Conservation (phyloP, 2,888 invertebrate genomes). For the Hyposoter dolosus region DNA sequence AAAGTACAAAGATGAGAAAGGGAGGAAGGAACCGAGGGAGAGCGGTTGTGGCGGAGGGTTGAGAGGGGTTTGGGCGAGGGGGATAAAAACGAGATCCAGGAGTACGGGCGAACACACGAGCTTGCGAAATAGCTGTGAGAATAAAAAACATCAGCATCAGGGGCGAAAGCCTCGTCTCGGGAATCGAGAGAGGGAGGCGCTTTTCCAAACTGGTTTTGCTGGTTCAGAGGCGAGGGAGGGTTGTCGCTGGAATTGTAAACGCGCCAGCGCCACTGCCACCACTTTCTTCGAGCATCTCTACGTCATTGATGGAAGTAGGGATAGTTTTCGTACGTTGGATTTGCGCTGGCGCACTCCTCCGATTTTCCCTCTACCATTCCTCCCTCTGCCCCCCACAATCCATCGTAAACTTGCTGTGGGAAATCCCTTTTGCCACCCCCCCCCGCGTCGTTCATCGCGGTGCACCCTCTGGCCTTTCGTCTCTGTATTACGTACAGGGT, state of each 20-base stretch:
- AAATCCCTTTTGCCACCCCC: conserved; percentile 21
- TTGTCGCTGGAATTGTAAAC: conserved; percentile 63
- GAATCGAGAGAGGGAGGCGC: conserved; percentile 27
- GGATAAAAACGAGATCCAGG: conserved; percentile 62
- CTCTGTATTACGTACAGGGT: conserved; percentile 56
- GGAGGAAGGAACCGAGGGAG: neutral
- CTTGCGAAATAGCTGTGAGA: conserved; percentile 67
- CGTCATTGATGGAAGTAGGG: conserved; percentile 48
- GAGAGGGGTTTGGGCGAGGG: conserved; percentile 25
- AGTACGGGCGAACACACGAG: conserved; percentile 63
- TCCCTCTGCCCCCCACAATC: conserved; percentile 5
- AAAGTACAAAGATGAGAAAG: neutral
- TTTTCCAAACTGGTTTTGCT: conserved; percentile 49
- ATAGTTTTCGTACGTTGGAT: conserved; percentile 38
- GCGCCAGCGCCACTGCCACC: conserved; percentile 54
- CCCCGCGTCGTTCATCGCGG: neutral
- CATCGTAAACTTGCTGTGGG: conserved; percentile 33
- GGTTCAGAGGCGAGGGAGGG: neutral
- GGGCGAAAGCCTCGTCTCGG: conserved; percentile 61
- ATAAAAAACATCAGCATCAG: conserved; percentile 63
- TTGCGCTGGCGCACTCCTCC: conserved; percentile 60
- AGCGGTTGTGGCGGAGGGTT: conserved; percentile 15
- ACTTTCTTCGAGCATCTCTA: conserved; percentile 54
- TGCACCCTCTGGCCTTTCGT: conserved; percentile 43
- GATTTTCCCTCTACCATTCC: conserved; percentile 5